Percentiles rank a stretch among this genome's conserved stretches.
Conservation (phyloP, 2,113 vertebrate species). For the Dryoscopus gambensis region DNA sequence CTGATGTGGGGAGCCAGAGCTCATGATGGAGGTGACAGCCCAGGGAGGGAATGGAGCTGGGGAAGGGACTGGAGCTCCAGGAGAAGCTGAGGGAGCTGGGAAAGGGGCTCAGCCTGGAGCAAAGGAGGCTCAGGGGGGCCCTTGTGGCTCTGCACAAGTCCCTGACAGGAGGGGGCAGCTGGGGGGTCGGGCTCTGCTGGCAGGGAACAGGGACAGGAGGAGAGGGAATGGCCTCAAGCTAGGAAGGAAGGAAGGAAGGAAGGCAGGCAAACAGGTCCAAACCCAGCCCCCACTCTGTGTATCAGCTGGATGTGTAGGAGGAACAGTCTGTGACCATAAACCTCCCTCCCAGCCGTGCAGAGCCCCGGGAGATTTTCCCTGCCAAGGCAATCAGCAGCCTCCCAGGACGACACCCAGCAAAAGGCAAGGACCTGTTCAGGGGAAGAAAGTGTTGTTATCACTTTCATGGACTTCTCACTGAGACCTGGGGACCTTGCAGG, state of each 20-base stretch:
- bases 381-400: not conserved
- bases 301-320: not conserved
- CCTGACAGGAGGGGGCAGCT: not conserved
- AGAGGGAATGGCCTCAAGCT: no score
- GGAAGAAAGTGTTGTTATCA: not conserved
- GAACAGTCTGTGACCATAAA: not conserved
- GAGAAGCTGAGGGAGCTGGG: not conserved
- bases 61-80: not conserved
- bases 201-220: not conserved
- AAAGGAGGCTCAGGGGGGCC: not conserved
- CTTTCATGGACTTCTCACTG: not conserved
- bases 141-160: not conserved
- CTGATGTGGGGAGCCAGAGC: not conserved
- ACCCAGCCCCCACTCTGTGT: not conserved
- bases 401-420: rapidly evolving
- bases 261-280: not conserved
- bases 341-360: not conserved
- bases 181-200: no score
- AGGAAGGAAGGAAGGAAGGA: not conserved
- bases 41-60: not conserved
- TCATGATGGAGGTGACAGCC: not conserved
- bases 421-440: not conserved
- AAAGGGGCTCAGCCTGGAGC: not conserved
- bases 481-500: not conserved
- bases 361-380: not conserved